Evolutionary conservation across 2,113 vertebrate genomes (phyloP).

Genomic region (Cisticola juncidis): DNA sequence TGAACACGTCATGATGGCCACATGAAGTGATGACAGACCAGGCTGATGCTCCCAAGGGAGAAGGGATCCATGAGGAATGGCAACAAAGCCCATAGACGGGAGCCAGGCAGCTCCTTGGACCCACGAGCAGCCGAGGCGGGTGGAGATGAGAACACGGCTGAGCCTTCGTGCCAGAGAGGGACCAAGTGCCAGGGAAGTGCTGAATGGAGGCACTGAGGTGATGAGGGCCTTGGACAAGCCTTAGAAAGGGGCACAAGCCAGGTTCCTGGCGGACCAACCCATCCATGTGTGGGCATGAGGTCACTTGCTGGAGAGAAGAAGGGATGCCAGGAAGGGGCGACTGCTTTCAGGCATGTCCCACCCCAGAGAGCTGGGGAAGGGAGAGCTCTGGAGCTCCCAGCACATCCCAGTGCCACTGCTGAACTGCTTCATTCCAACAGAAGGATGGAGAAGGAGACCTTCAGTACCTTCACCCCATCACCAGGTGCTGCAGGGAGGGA

Average conservation of each 20-base stretch:
- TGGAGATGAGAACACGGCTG: not conserved
- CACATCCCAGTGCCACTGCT: not conserved
- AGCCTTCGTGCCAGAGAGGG: accelerated
- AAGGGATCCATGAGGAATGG: not conserved
- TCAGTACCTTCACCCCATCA: not conserved
- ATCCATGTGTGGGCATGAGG: accelerated
- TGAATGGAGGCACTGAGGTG: accelerated
- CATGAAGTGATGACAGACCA: accelerated
- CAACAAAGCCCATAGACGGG: not conserved
- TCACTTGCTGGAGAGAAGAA: not conserved
- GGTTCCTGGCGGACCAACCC: not conserved
- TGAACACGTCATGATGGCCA: accelerated
- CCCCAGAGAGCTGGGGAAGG: not conserved
- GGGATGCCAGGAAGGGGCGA: accelerated
- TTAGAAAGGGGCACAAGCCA: accelerated
- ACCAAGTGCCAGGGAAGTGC: accelerated
- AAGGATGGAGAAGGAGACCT: not conserved
- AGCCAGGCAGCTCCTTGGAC: not conserved
- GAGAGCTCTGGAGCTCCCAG: not conserved
- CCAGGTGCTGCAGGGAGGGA: not conserved
- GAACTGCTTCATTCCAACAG: not conserved
- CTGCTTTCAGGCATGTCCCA: accelerated
- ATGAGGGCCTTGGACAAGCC: not conserved
- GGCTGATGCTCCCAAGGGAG: not conserved
- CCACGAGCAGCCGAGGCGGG: not conserved